A percentile compares a stretch with the other conserved stretches of the same genome.
Evolutionary conservation across 2,113 vertebrate species (phyloP).

Genomic region (Triplophysa tibetana): DNA sequence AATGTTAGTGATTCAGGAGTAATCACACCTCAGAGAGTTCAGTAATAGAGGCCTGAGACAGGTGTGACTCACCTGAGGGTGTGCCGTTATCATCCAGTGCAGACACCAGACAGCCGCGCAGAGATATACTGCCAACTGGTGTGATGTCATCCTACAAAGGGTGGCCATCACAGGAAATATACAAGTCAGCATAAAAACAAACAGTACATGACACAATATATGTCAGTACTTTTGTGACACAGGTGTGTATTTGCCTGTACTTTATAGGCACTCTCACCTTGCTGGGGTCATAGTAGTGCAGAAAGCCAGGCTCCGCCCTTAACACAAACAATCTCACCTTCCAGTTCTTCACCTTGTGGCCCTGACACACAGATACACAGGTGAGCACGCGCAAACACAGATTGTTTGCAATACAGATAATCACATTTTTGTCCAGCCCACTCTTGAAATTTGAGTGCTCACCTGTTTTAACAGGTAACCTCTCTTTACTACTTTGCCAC

Average conservation of each 20-base stretch:
- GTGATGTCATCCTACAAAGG: slow-evolving; percentile 83
- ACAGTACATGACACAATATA: neutral
- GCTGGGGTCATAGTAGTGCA: slow-evolving; percentile 93
- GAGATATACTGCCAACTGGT: slow-evolving; percentile 87
- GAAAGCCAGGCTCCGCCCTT: slow-evolving; percentile 85
- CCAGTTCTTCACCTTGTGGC: slow-evolving; percentile 96
- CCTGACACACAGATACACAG: slow-evolving; percentile 63
- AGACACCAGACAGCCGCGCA: slow-evolving; percentile 89
- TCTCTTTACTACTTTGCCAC: slow-evolving; percentile 86
- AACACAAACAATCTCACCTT: slow-evolving; percentile 93
- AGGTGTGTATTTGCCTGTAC: neutral
- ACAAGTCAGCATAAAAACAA: slow-evolving; percentile 35
- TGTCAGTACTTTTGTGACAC: neutral
- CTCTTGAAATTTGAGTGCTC: neutral
- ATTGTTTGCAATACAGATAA: neutral
- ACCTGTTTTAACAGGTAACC: slow-evolving; percentile 95
- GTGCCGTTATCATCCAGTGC: slow-evolving; percentile 90
- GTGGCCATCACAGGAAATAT: slow-evolving; percentile 57
- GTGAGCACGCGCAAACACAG: neutral
- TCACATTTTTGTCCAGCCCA: neutral
- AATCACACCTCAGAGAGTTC: neutral
- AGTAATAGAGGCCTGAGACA: neutral
- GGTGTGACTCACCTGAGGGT: slow-evolving; percentile 81
- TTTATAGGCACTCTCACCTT: slow-evolving; percentile 72
- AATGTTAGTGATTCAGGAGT: neutral